Base-by-base conservation (phyloP, 2,797 vertebrate genomes). In the Carapus acus region DNA sequence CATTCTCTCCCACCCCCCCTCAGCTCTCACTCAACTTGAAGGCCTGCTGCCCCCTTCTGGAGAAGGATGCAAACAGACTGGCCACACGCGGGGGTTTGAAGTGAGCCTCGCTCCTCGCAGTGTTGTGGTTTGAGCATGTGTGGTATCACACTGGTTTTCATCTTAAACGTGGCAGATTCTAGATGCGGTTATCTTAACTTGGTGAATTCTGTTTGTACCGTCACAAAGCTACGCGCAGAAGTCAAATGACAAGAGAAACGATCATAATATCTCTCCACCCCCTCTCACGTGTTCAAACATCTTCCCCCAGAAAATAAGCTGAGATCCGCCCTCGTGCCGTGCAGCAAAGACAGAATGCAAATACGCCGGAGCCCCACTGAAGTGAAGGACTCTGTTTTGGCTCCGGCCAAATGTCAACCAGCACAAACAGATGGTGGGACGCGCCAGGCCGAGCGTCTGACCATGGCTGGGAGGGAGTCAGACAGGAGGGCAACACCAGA, bases 11-110 rank as follows among this genome's bases (percentile, higher is more conserved):
- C n/a, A n/a, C n/a, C n/a, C n/a, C n/a, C n/a, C 59, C 75, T 79
- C 56, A 62, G 59, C 60, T 54, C 4, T 1, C n/a, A 44, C 45
- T 73, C 58, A 72, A 58, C 62, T 80, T 61, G 72, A 77, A 78
- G 62, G 54, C 45, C 65, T 84, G 81, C 83, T 86, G 85, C 84
- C 85, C 83, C 83, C 85, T 78, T 67, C 80, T 86, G 84, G 77
- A 73, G 23, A 52, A 45, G 7, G 36, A 11, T 0, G 21, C 52
- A 48, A 78, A 18, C 20, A 54, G 42, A 12, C 8, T 3, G 8
- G 11, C 36, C 31, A 34, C 24, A 27, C 9, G 9, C 24, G 20
- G 37, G 7, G 31, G 31, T 29, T 29, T 17, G 16, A 21, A 12
- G 8, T 36, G 43, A 51, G 21, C 20, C 22, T 41, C 44, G 13